Base-by-base conservation (phyloP, 2,113 vertebrate genomes). In the Aramus guarauna region DNA sequence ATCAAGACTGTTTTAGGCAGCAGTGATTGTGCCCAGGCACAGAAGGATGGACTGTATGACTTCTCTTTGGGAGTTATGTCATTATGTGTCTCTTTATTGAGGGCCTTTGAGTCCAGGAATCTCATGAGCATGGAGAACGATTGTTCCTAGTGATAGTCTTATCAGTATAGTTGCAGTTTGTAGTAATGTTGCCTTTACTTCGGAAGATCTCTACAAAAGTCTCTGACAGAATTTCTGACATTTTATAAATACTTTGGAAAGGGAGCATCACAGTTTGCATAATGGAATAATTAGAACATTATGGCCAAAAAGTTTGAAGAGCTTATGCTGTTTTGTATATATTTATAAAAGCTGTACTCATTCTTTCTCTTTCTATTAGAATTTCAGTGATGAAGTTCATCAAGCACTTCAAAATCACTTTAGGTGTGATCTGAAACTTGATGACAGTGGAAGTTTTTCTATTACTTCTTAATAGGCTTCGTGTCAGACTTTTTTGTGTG, bases 91-190 rank as follows among this genome's bases (percentile, higher is more conserved):
- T 68, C 24, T 48, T 55, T 77, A 45, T 0, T 58, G 64, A 64
- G 23, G 39, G n/a, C 17, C 36, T 85, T n/a, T 29, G 12, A 88
- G 22, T 24, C 9, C 34, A 78, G 74, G 27, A 77, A 48, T 69
- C 0, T 0, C 24, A 17, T 30, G 6, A 50, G 12, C 63, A 11
- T 36, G 36, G n/a, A 68, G 39, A 84, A 39, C 2, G 9, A 37
- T 16, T 77, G 23, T 39, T 85, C n/a, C 19, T 36, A n/a, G 4
- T 30, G 27, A n/a, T 9, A 81, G 30, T 48, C 53, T 59, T 43
- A 50, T 18, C 23, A 26, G 37, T 39, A 26, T 8, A 79, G 22
- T 27, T 71, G n/a, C 7, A 62, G 41, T 45, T 74, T 71, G 30
- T 78, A 48, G 74, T 43, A 48, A 73, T 36, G 10, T 6, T 90